Conservation (phyloP, 1,140 invertebrate species). For the Hetaerina americana region DNA sequence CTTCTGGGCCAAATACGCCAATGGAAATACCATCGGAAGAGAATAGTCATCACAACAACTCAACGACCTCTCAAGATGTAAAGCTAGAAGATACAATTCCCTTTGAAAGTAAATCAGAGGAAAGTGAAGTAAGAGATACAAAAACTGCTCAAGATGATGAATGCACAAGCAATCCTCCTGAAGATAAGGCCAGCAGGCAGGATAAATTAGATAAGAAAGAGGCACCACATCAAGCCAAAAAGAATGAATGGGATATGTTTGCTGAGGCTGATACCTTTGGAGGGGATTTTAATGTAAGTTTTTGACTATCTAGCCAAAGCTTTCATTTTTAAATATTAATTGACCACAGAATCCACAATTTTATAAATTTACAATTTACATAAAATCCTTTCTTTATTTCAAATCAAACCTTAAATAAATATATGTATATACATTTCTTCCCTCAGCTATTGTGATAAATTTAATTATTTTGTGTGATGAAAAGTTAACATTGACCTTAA, state of each 20-base stretch:
- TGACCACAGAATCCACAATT: no score
- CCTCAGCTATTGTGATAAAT: no score
- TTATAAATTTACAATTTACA: no score
- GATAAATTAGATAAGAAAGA: slow-evolving; percentile 24
- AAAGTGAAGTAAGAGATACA: slow-evolving; percentile 22
- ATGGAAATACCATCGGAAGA: slow-evolving; percentile 26
- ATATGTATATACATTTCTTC: no score
- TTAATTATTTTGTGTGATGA: no score
- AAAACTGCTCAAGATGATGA: no score
- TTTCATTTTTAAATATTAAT: no score
- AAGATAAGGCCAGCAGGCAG: slow-evolving; percentile 16
- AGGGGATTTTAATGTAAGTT: slow-evolving; percentile 68
- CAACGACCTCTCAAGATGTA: slow-evolving; percentile 14
- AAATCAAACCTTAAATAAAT: no score
- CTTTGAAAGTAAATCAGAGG: slow-evolving; percentile 12
- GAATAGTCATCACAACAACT: slow-evolving; percentile 15
- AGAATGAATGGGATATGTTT: slow-evolving; percentile 72
- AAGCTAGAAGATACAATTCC: slow-evolving; percentile 21
- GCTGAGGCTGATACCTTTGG: slow-evolving; percentile 78
- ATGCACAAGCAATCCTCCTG: background rate
- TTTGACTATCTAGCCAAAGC: no score
- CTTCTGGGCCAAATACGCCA: slow-evolving; percentile 23
- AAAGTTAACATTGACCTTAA: no score
- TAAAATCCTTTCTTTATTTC: no score
- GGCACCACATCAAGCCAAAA: slow-evolving; percentile 15